phyloP scores from a whole-genome alignment of 2,888 invertebrate genomes.

The Philhelius pedissequus region DNA sequence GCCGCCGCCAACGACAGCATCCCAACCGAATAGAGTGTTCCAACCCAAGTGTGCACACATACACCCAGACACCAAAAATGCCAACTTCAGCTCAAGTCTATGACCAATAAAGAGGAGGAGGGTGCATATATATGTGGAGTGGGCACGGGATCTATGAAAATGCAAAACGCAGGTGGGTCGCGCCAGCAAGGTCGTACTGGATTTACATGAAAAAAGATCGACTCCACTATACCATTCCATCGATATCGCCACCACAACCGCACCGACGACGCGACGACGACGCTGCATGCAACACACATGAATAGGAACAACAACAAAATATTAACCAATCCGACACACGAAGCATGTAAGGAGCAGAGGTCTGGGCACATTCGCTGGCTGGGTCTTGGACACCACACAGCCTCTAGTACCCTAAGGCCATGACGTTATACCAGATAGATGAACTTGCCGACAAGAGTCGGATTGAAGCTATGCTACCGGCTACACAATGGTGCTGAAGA shows the following conservation, averaged over 20 bases:
- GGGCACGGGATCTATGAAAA: slow-evolving; percentile 67
- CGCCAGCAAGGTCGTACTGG: slow-evolving; percentile 65
- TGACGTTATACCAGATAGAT: slow-evolving; percentile 48
- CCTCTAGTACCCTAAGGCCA: slow-evolving; percentile 53
- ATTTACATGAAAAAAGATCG: slow-evolving; percentile 62
- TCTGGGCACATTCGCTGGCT: slow-evolving; percentile 27
- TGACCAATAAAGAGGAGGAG: slow-evolving; percentile 22
- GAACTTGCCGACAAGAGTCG: slow-evolving; percentile 62
- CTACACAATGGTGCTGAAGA: slow-evolving; percentile 13
- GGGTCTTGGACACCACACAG: slow-evolving; percentile 22
- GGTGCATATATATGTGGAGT: slow-evolving; percentile 46
- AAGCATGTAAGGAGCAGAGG: slow-evolving; percentile 38
- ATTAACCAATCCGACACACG: slow-evolving; percentile 38
- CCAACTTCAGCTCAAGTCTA: too few species aligned
- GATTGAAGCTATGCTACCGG: slow-evolving; percentile 4
- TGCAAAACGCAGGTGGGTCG: slow-evolving; percentile 69
- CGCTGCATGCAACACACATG: slow-evolving; percentile 21
- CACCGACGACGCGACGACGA: too few species aligned
- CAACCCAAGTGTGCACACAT: too few species aligned
- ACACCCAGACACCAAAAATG: too few species aligned
- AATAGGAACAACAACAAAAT: slow-evolving; percentile 8
- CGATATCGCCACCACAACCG: background rate
- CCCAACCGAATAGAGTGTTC: slow-evolving; percentile 40
- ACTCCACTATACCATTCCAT: slow-evolving; percentile 3
- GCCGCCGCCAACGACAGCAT: slow-evolving; percentile 24